Evolutionary conservation across 2,797 vertebrate genomes (phyloP), one percentile per base, ranked within the genome.

Genomic region (Spheniscus humboldti): DNA sequence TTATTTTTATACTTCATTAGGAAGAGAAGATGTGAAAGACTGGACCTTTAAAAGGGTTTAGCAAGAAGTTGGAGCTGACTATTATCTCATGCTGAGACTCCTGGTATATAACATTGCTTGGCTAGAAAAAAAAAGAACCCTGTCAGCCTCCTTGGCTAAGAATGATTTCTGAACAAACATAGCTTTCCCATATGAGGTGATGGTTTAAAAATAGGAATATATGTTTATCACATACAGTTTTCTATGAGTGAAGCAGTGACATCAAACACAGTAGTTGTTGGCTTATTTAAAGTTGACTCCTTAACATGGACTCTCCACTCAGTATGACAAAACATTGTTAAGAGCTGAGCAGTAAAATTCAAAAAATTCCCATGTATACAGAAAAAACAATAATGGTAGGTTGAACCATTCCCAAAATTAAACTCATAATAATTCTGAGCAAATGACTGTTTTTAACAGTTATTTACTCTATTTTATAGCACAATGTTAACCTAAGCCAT

Each of bases 401-500:
- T 68, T 95, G 90, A 97, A 84, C 57, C 80, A 87, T 94, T 96
- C 92, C 90, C 94, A 95, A 96, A 96, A 96, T 95, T 69, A 94
- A 96, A 90, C 95, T 95, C 90, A 64, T 96, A 97, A 97, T 97
- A 96, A 96, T 97, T 97, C 94, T 87, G 92, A 97, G 89, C 96
- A 98, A 98, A 98, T 97, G 95, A 97, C 94, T 92, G 75, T 96
- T 97, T 96, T 97, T 97, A 98, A 97, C 90, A 97, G 96, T 98
- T 98, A 97, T 97, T 98, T 98, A 97, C 97, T 88, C 41, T 83
- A 87, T 96, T 98, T 98, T 97, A 98, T 95, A 96, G 95, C 91
- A 92, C 85, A 96, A 69, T 97, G 97, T 97, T 98, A 98, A 98
- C 96, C 91, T 86, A 96, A 95, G 86, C 84, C 91, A 88, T 98